Base-by-base conservation (phyloP, 2,888 invertebrate species). In the Himalopsyche kuldschensis region DNA sequence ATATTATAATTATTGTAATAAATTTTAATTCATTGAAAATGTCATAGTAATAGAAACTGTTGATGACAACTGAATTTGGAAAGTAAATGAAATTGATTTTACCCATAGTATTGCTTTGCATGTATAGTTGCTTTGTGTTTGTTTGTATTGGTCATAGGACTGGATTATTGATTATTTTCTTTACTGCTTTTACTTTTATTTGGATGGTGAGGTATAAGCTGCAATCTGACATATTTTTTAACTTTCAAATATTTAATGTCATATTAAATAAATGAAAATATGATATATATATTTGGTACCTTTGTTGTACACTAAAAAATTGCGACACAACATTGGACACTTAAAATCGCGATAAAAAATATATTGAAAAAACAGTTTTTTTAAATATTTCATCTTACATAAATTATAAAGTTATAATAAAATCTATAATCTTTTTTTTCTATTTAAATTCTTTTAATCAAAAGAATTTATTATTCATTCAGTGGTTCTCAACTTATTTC, bases 141-240 rank as follows among this genome's bases (percentile, higher is more conserved):
- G 48, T 20, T 48, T 55, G 55, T 55, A 20, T 55, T 55, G 55
- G 55, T 55, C 6, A 20, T 55, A 55, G 20, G 20, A 55, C 55
- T n/a, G 55, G 20, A 55, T 81, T 83, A 82, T 84, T 81, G 84
- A 85, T 86, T 85, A 84, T 82, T 84, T 69, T 81, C 55, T 75
- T 27, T 76, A 81, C 35, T 80, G 82, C 82, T 69, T 75, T 27
- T 35, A 81, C 79, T 46, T 82, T 47, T 76, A 32, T 80, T 80
- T 84, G 79, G 77, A 85, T 81, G 81, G 79, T 17, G 82, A 80
- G 69, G 79, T 46, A 27, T 41, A n/a, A 84, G 82, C 55, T 27
- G 41, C 77, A 35, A 10, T 35, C 27, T 10, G 8, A 41, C n/a
- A 15, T 15, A 15, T 41, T 41, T 15, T 35, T 41, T 55, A 10